Evolutionary conservation across 1,140 invertebrate genomes (phyloP).

Genomic region (Drosophila kepulauana): DNA sequence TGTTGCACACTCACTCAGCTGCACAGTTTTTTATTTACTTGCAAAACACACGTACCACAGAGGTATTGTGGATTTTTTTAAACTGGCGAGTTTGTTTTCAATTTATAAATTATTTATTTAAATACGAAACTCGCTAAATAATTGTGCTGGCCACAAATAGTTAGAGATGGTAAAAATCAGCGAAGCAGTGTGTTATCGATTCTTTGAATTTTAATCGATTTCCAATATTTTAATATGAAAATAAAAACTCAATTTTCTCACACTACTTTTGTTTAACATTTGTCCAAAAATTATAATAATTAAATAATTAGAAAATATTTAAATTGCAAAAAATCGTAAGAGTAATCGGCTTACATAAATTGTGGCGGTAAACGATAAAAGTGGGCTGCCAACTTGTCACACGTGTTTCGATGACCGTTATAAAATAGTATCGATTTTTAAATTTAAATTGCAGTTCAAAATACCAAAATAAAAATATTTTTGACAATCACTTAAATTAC

Average conservation of each 20-base stretch:
- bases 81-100: background rate
- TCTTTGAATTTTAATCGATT: background rate
- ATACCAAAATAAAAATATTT: slow-evolving; percentile 2
- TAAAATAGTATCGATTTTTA: background rate
- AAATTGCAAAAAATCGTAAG: background rate
- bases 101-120: slow-evolving; percentile 20
- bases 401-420: no score
- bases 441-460: background rate
- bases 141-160: slow-evolving; percentile 30
- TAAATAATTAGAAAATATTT: background rate
- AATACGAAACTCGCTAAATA: slow-evolving; percentile 25
- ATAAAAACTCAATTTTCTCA: no score
- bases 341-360: background rate
- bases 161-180: slow-evolving; percentile 29
- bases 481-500: background rate
- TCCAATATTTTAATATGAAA: background rate
- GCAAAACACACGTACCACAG: background rate
- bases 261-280: background rate
- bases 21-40: background rate
- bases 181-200: background rate
- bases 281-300: background rate
- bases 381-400: slow-evolving; percentile 29
- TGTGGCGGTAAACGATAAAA: slow-evolving; percentile 1
- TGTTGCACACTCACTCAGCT: background rate
- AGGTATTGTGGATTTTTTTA: background rate